Evolutionary conservation across 2,113 vertebrate species (phyloP), one percentile per base, ranked within the genome.

Genomic region (Centropus bengalensis): DNA sequence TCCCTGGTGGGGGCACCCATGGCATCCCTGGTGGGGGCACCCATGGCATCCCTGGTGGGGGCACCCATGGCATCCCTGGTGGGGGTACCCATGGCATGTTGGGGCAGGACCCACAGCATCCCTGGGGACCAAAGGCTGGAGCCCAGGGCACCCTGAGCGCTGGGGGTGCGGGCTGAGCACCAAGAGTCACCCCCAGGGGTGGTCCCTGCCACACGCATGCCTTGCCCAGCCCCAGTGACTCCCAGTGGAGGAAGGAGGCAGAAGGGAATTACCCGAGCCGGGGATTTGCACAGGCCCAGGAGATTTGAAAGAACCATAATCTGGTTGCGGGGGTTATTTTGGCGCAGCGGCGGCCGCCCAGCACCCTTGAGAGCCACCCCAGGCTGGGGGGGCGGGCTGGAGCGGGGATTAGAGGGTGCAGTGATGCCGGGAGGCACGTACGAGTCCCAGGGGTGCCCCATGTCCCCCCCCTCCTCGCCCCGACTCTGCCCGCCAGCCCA

Each of bases 351-450:
- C 5, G 33, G 69, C 87, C 21, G 89, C 87, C 77, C 84, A 52
- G 96, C 87, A 76, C 91, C 93, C 93, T 86, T 2, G 6, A 44
- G 51, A 88, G 81, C 30, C 1, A 3, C 0, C 9, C 77, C 77
- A 14, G 78, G 88, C 86, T 59, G 82, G 77, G 83, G 12, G 71
- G 92, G 60, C 36, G 36, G 82, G 5, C 87, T 51, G 78, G 21
- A 19, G 78, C 1, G 2, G 51, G 91, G 94, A 96, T 96, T 96
- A 96, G 89, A 75, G 89, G 87, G 87, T 78, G 96, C 84, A 89
- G 96, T 82, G 94, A 93, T 95, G 96, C 93, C 3, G 40, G 70
- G 93, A 95, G 91, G 94, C 96, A 96, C 93, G 96, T 96, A 96
- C 81, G 30, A 91, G 87, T 71, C 66, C 81, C 11, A 9, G 80